These are phyloP conservation scores for Patella pellucida DNA, from an alignment of 2,888 invertebrate species.

Conservation along the genomic window DNA sequence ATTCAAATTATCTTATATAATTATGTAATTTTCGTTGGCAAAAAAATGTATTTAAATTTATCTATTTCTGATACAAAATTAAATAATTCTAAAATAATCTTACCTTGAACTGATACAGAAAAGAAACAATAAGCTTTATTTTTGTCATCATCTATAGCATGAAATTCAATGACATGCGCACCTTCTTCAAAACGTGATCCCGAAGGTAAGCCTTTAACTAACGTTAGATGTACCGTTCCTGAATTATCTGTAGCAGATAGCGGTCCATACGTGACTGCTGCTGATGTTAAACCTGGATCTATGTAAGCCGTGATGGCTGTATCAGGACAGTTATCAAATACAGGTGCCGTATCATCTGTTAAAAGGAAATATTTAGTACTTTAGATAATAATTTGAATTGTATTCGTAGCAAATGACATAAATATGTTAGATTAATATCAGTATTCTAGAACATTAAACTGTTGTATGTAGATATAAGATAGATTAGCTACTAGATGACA, in stretches of 20 bases:
- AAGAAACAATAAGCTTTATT: background rate
- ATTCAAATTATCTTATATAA: too few relatives aligned
- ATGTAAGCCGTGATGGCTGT: background rate
- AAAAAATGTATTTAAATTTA: too few relatives aligned
- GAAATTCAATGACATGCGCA: background rate
- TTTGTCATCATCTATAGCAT: background rate
- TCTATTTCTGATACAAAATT: too few relatives aligned
- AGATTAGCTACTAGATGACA: too few relatives aligned
- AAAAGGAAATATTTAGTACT: background rate
- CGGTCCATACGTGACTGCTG: slow-evolving; percentile 1
- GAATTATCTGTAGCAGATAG: background rate
- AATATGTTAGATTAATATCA: too few relatives aligned
- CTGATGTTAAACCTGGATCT: background rate
- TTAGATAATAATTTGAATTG: too few relatives aligned
- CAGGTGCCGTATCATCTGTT: background rate
- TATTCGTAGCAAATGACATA: too few relatives aligned
- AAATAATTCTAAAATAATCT: background rate
- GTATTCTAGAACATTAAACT: too few relatives aligned
- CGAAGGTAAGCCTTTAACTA: background rate
- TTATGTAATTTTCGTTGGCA: too few relatives aligned
- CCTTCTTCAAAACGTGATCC: slow-evolving; percentile 10
- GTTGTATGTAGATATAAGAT: too few relatives aligned
- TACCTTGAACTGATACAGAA: background rate
- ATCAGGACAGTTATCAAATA: background rate
- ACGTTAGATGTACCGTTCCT: background rate